Conservation (phyloP, 2,888 invertebrate species). For the Drosophila mayaguana region DNA sequence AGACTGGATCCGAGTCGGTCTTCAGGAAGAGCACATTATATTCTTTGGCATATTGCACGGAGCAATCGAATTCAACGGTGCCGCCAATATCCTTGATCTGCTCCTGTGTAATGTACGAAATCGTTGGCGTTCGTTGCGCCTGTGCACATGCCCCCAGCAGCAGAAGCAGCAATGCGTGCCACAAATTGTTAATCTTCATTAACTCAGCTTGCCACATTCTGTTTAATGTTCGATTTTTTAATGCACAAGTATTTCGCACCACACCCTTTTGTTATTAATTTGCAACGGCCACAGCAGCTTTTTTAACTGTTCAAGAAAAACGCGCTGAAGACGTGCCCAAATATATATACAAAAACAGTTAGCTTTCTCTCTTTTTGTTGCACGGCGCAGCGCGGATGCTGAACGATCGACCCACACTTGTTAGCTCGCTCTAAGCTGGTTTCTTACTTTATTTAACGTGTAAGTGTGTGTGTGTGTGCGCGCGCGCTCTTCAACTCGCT, state of each 20-base stretch:
- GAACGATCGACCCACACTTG: constrained; percentile 69
- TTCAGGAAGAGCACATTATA: constrained; percentile 95
- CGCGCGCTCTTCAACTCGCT: constrained; percentile 52
- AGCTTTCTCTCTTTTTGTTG: constrained; percentile 73
- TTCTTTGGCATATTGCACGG: constrained; percentile 94
- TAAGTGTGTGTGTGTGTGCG: constrained; percentile 30
- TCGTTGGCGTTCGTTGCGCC: constrained; percentile 93
- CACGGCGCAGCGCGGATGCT: constrained; percentile 75
- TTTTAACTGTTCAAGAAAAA: constrained; percentile 44
- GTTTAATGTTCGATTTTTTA: constrained; percentile 15
- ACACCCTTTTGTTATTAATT: constrained; percentile 72
- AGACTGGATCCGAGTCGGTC: constrained; percentile 90
- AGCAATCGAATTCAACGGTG: constrained; percentile 94
- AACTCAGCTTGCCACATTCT: background rate
- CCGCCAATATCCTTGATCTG: constrained; percentile 97
- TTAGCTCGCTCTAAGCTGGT: constrained; percentile 72
- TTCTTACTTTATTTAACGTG: constrained; percentile 48
- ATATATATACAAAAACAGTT: constrained; percentile 32
- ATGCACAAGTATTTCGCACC: constrained; percentile 58
- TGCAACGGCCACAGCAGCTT: constrained; percentile 37
- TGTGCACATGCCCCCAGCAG: constrained; percentile 49
- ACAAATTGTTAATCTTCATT: constrained; percentile 42
- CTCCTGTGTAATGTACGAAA: constrained; percentile 95
- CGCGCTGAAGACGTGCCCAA: constrained; percentile 44
- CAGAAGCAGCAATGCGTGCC: constrained; percentile 41